These are phyloP conservation scores for Gymnoscopelus microlampas DNA, from an alignment of 2,797 vertebrate genomes.

Conservation along the genomic window DNA sequence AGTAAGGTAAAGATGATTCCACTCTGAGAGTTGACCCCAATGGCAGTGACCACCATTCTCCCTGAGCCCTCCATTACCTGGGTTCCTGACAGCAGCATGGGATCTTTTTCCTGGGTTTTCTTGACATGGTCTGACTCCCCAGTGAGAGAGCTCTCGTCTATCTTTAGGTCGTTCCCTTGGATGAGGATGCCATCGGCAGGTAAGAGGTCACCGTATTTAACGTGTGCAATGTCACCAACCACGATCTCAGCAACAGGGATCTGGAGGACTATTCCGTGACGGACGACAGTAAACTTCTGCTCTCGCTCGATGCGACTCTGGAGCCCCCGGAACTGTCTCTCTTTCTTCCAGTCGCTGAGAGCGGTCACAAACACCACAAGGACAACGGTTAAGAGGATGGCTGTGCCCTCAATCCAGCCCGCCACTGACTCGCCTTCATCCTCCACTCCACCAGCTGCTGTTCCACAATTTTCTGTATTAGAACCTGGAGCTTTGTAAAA, in stretches of 20 bases:
- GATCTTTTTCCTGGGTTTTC: conserved; percentile 92
- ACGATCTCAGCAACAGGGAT: conserved; percentile 97
- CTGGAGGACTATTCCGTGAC: conserved; percentile 94
- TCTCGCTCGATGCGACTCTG: conserved; percentile 98
- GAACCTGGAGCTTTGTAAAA: conserved; percentile 97
- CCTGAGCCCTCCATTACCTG: conserved; percentile 99
- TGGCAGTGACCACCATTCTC: conserved; percentile 97
- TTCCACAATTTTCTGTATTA: conserved; percentile 90
- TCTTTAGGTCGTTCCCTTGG: conserved; percentile 97
- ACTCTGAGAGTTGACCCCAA: conserved; percentile 98
- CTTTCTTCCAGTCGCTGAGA: conserved; percentile 99
- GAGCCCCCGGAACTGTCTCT: conserved; percentile 96
- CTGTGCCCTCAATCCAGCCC: conserved; percentile 97
- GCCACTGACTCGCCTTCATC: conserved; percentile 93
- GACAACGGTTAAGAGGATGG: conserved; percentile 94
- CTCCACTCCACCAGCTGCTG: conserved; percentile 85
- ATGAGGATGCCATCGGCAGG: conserved; percentile 96
- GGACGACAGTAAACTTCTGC: conserved; percentile 96
- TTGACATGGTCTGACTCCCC: conserved; percentile 98
- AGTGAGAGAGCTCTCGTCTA: conserved; percentile 97
- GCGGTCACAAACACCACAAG: conserved; percentile 98
- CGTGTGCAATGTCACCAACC: conserved; percentile 96
- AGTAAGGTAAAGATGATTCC: conserved; percentile 99
- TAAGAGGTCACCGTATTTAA: conserved; percentile 98
- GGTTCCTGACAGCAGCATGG: conserved; percentile 96